Conservation (phyloP, 2,113 vertebrate species). For the Alces alces region DNA sequence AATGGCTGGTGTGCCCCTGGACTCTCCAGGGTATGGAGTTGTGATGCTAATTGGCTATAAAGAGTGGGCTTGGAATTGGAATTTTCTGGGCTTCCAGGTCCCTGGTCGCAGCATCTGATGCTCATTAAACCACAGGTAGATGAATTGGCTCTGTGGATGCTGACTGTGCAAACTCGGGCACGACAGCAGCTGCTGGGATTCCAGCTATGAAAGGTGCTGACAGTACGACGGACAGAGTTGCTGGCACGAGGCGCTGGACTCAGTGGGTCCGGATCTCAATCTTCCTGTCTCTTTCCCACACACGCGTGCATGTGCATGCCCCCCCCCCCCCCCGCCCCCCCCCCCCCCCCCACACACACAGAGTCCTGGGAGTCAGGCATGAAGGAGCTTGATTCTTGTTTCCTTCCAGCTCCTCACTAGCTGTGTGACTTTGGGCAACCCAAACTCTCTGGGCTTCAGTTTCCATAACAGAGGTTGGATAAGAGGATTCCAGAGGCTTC, state of each 20-base stretch:
- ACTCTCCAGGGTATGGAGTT: background rate
- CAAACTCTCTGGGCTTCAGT: background rate
- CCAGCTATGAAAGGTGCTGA: background rate
- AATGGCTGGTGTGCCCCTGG: background rate
- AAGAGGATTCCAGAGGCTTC: background rate
- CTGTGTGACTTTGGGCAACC: background rate
- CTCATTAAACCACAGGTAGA: slow-evolving; percentile 51
- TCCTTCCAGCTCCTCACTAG: background rate
- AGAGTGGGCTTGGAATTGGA: slow-evolving; percentile 66
- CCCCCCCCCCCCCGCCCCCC: no score
- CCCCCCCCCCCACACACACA: no score
- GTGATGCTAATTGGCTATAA: slow-evolving; percentile 74
- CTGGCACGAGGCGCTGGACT: background rate
- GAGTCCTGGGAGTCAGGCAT: background rate
- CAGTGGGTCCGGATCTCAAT: fast-evolving
- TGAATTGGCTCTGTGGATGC: slow-evolving; percentile 41
- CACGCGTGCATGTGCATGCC: background rate
- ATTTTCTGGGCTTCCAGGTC: slow-evolving; percentile 58
- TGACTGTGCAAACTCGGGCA: background rate
- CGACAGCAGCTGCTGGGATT: background rate
- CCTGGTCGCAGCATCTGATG: slow-evolving; percentile 37
- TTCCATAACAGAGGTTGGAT: background rate
- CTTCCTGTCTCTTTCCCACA: background rate
- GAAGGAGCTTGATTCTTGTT: background rate
- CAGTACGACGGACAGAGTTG: background rate